Evolutionary conservation across 2,888 invertebrate species (phyloP).

Genomic region (Prionchulus punctatus): DNA sequence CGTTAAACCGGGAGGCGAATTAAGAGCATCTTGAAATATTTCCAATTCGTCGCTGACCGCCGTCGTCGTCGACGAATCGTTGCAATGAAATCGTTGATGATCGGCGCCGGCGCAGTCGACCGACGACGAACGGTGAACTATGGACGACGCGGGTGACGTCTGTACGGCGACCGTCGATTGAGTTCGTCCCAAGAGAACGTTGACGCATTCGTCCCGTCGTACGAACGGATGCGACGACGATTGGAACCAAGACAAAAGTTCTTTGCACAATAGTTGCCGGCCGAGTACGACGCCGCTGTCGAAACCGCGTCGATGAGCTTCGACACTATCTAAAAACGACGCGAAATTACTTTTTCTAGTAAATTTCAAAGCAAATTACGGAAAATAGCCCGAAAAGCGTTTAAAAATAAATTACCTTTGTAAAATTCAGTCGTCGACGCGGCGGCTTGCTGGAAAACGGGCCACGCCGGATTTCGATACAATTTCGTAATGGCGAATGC

Average conservation of each 20-base stretch:
- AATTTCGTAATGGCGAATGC: not conserved
- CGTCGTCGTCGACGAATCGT: not conserved
- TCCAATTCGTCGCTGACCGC: not conserved
- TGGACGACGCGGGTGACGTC: not conserved
- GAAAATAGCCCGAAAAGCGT: not conserved
- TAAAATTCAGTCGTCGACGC: constrained; percentile 1
- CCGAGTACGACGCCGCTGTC: not conserved
- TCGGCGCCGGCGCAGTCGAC: not conserved
- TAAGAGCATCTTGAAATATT: not conserved
- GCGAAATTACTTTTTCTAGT: too few relatives aligned
- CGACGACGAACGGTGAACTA: not conserved
- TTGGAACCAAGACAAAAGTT: not conserved
- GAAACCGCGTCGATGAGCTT: not conserved
- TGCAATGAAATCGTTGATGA: not conserved
- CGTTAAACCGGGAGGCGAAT: not conserved
- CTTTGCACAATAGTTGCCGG: constrained; percentile 1
- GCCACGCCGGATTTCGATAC: not conserved
- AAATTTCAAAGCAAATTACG: too few relatives aligned
- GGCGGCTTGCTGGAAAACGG: not conserved
- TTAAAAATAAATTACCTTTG: not conserved
- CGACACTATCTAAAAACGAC: constrained; percentile 3
- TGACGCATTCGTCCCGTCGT: not conserved
- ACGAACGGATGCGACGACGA: not conserved
- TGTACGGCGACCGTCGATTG: not conserved
- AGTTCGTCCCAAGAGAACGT: not conserved